Base-by-base conservation (phyloP, 2,888 invertebrate genomes). In the Drosophila peninsularis region DNA sequence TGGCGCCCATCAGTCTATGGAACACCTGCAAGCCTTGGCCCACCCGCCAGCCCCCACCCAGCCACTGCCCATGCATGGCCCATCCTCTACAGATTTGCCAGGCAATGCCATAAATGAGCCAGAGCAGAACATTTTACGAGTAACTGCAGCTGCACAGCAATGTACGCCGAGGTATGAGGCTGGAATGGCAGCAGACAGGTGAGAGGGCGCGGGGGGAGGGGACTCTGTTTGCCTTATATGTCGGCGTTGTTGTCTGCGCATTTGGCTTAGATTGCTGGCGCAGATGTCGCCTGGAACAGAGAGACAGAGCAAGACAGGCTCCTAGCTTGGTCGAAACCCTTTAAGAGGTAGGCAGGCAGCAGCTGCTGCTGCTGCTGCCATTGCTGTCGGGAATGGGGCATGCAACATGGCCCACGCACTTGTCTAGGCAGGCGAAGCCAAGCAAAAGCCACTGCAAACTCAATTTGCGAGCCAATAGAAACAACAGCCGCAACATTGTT, bases 1-100 rank as follows among this genome's bases (percentile, higher is more conserved):
- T 87, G 88, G 82, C 76, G 85, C 79, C 79, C 76, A 82, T 85
- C 80, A 76, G 88, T 88, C 82, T 84, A 65, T 72, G 71, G 85
- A 82, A 88, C 88, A 83, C 83, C 88, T 88, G 82, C 83, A 82
- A 66, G 30, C 19, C 7, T 36, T 34, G 7, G 30, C 30, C 30
- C 47, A 19, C 30, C 1, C 17, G 1, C 7, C 2, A 13, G 11
- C 6, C 62, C 85, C 88, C 84, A 78, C 85, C 73, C 82, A 75
- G 24, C 27, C 7, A 30, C 27, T 30, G 6, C 5, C 27, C 27
- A 30, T 30, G 27, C 27, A 6, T 7, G 11, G 41, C 37, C 49
- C 41, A 75, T 65, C 70, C 64, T 60, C 68, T 69, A 39, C 64
- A 63, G 71, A 76, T 71, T 68, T 73, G 36, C 61, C 64, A 63